Conservation (phyloP, 2,888 invertebrate genomes). For the Acanthopleura granulata region DNA sequence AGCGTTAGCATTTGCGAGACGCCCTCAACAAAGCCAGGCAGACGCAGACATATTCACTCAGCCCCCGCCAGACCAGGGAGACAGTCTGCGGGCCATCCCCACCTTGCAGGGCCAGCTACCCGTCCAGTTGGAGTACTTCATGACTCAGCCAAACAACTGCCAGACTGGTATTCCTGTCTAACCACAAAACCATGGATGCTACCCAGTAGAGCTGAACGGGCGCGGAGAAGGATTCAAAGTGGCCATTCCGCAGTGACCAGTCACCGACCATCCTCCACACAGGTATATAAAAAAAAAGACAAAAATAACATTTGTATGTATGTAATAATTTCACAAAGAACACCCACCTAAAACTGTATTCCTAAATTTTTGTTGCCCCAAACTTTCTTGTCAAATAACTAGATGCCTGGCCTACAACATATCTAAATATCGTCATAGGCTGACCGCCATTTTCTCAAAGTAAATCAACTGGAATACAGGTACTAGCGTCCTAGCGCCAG, state of each 20-base stretch:
- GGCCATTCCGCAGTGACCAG: background rate
- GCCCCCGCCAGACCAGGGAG: background rate
- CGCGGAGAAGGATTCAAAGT: background rate
- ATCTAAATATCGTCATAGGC: no score
- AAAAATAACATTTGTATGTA: no score
- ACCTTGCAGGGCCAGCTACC: background rate
- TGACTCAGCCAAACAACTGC: background rate
- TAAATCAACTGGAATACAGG: no score
- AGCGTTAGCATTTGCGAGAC: background rate
- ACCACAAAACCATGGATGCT: background rate
- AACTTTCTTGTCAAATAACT: no score
- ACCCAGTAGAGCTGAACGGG: background rate
- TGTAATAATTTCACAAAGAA: no score
- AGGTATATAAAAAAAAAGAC: no score
- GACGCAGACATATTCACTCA: background rate
- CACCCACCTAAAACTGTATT: no score
- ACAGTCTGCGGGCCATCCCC: background rate
- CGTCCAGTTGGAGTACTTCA: no score
- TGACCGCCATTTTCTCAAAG: no score
- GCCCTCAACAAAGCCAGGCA: background rate
- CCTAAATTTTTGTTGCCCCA: no score
- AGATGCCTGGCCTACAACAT: no score
- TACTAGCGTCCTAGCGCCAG: no score
- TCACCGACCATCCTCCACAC: background rate
- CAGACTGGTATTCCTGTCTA: background rate